Percentiles rank a stretch among this genome's conserved stretches.
Evolutionary conservation across 1,140 invertebrate species (phyloP).

Genomic region (Cyrtorhinus lividipennis): DNA sequence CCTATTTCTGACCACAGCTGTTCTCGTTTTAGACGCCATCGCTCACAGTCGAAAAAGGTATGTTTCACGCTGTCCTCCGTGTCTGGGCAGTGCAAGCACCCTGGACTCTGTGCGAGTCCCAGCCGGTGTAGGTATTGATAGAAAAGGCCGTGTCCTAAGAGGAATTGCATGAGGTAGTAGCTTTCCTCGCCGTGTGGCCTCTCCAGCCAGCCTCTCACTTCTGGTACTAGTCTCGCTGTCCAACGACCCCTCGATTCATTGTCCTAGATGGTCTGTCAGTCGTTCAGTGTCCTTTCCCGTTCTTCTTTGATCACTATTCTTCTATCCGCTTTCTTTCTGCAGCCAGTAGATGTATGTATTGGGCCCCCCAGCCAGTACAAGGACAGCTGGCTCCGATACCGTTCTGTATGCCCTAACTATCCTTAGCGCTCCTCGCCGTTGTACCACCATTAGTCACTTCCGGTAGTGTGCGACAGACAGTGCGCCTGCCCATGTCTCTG

Average conservation of each 20-base stretch:
- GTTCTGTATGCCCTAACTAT: too few relatives aligned
- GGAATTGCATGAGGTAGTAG: not conserved
- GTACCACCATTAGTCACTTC: too few relatives aligned
- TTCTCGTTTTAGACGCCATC: not conserved
- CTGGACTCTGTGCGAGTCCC: not conserved
- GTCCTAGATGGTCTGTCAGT: too few relatives aligned
- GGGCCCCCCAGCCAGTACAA: not conserved
- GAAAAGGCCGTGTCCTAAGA: not conserved
- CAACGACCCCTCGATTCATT: not conserved
- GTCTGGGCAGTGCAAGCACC: not conserved
- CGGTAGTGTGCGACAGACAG: too few relatives aligned
- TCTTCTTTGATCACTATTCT: not conserved
- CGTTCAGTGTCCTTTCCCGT: too few relatives aligned
- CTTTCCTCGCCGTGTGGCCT: not conserved
- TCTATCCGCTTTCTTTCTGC: not conserved
- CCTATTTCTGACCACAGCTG: not conserved
- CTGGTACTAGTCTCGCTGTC: not conserved
- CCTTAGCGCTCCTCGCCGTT: too few relatives aligned
- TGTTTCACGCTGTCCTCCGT: not conserved
- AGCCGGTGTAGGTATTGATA: not conserved
- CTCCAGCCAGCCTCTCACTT: not conserved
- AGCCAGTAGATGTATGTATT: not conserved
- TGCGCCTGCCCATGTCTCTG: too few relatives aligned
- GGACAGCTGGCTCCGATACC: too few relatives aligned
- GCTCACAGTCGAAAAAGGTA: not conserved